Evolutionary conservation across 1,140 invertebrate genomes (phyloP), one percentile per base, ranked within the genome.

Genomic region (Leptinotarsa lineolata): DNA sequence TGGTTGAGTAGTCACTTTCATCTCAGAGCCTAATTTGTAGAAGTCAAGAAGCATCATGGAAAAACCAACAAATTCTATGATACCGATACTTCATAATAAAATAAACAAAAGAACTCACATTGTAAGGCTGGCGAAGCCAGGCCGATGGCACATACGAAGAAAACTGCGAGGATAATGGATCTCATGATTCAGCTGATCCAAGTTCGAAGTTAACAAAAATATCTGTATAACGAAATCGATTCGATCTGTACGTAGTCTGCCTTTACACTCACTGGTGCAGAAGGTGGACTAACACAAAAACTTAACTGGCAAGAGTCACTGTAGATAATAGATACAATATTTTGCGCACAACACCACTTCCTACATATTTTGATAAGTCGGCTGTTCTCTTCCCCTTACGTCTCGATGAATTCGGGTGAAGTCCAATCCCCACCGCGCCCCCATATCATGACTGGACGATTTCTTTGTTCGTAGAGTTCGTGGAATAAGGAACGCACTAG

Each of bases 181-280:
- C 87, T 88, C 88, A 89, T 89, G 68, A 45, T 76, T 44, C 48
- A 66, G 60, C 58, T 70, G 20, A 65, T 66, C 18, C 20, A 63
- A 74, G 64, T 71, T 39, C 11, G 6, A 11, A 20, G 3, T 21
- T 69, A 21, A 44, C 22, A 20, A 46, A 22, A 39, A 4, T 64
- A 71, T 39, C 30, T 39, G 8, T 39, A 39, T 39, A 39, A 39
- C 8, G 30, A 39, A 39, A 39, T 39, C 8, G 30, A 39, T 39
- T 39, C 30, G 30, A 21, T 30, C 11, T 30, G 3, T 63, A 63
- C 61, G 20, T 76, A 74, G 76, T 81, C 85, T 86, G 89, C 92
- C 92, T 94, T 94, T 94, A 93, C 91, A 93, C 92, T 87, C 92
- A 93, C 93, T 94, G 92, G 92, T 88, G 91, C 89, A 94, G 93